Evolutionary conservation across 2,888 invertebrate genomes (phyloP), one percentile per base, ranked within the genome.

Genomic region (Cryptocephalus primarius): DNA sequence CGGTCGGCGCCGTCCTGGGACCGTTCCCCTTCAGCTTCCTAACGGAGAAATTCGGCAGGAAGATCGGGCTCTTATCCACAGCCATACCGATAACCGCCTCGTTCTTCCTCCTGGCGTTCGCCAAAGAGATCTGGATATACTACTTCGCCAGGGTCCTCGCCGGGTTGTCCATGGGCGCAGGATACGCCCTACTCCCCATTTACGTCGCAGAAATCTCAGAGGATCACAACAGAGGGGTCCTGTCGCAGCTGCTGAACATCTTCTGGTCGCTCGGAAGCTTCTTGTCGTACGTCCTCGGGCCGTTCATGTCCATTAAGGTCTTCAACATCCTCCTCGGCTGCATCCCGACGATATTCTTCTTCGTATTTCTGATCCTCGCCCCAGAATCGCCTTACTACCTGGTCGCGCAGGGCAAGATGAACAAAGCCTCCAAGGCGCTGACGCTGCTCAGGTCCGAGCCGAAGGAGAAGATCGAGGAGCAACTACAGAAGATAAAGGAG

Each of bases 161-260:
- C 13, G 88, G 88, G 43, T 60, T 84, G 1, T 79, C 78, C 1
- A 75, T 82, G 0, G 83, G 85, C 0, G 78, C 82, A 60, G 72
- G 81, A n/a, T 85, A 82, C 70, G 80, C 84, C 0, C 77, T 82
- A 1, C 77, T 81, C 1, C 88, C 90, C 0, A 84, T 89, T 77
- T 92, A 91, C 69, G 79, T 89, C 50, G 87, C 87, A 42, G 91
- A 92, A 69, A 85, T 88, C 39, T 79, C 89, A 1, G 68, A 85
- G 72, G 80, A 83, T 48, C 80, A 83, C 32, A 77, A 82, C 9
- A 74, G 92, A 51, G 92, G 91, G 0, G 80, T 85, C 1, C 71
- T 90, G 0, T 51, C 53, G 2, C 50, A 52, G 4, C 80, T 87
- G 51, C 78, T 89, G 48, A 85, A 86, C 59, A 72, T 81, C 36